Evolutionary conservation across 2,797 vertebrate species (phyloP).

Genomic region (Pseudomugil gertrudae): DNA sequence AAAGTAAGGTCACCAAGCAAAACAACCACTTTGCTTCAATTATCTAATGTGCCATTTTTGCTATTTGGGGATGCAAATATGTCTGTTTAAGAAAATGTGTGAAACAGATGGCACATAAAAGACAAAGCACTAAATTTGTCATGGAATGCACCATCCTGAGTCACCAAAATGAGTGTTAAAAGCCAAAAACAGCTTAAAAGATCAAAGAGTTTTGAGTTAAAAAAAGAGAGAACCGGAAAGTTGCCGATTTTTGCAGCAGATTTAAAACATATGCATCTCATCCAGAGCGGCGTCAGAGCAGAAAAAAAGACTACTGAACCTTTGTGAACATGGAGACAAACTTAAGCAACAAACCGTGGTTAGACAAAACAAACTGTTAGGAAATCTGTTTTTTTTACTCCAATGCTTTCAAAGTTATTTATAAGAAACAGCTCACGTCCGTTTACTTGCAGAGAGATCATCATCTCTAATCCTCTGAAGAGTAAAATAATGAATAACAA

Average conservation of each 20-base stretch:
- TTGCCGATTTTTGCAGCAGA: conserved; percentile 17
- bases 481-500: background rate
- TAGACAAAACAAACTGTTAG: background rate
- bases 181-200: conserved; percentile 10
- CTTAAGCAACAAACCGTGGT: background rate
- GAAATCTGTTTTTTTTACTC: background rate
- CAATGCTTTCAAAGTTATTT: background rate
- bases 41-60: conserved; percentile 57
- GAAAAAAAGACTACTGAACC: conserved; percentile 6
- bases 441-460: background rate
- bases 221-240: conserved; percentile 2
- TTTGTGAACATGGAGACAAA: conserved; percentile 8
- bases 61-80: conserved; percentile 55
- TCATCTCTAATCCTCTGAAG: background rate
- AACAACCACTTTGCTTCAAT: conserved; percentile 45
- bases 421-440: background rate
- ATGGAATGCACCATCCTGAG: conserved; percentile 48
- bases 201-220: background rate
- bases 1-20: too few species aligned
- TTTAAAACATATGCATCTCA: background rate
- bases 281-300: background rate
- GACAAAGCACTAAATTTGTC: conserved; percentile 59
- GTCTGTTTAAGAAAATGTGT: conserved; percentile 53
- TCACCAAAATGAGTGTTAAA: conserved; percentile 31
- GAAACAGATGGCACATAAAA: conserved; percentile 47